Percentiles rank a stretch among this genome's conserved stretches.
Conservation (phyloP, 1,140 invertebrate genomes). For the Lerema accius region DNA sequence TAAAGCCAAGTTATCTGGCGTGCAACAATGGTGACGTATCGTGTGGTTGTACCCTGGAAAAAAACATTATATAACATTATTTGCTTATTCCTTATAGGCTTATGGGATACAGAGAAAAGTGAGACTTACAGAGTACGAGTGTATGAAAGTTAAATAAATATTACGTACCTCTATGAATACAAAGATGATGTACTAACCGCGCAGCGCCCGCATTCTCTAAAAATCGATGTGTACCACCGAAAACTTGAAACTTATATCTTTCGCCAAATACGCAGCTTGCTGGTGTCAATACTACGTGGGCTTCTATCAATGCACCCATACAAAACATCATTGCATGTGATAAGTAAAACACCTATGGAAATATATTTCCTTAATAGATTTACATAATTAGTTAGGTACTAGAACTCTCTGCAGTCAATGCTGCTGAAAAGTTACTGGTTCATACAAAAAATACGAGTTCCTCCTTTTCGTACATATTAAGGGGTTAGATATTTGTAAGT, state of each 20-base stretch:
- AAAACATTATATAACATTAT: too few species aligned
- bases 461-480: too few species aligned
- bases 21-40: constrained; percentile 48
- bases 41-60: constrained; percentile 66
- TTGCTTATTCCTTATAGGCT: too few species aligned
- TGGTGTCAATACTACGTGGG: constrained; percentile 64
- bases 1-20: constrained; percentile 60
- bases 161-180: constrained; percentile 60
- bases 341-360: constrained; percentile 57
- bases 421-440: too few species aligned
- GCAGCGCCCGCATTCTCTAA: constrained; percentile 45
- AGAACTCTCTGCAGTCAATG: too few species aligned
- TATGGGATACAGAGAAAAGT: too few species aligned
- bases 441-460: too few species aligned
- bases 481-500: too few species aligned
- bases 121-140: too few species aligned
- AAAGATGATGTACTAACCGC: constrained; percentile 54
- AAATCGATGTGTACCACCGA: constrained; percentile 61
- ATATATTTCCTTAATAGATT: too few species aligned
- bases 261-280: constrained; percentile 67
- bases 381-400: too few species aligned
- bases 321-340: constrained; percentile 74
- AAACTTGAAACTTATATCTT: constrained; percentile 59
- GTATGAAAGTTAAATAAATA: too few species aligned
- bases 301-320: constrained; percentile 62